Evolutionary conservation across 1,140 invertebrate genomes (phyloP), one percentile per base, ranked within the genome.

Genomic region (Eurosta solidaginis): DNA sequence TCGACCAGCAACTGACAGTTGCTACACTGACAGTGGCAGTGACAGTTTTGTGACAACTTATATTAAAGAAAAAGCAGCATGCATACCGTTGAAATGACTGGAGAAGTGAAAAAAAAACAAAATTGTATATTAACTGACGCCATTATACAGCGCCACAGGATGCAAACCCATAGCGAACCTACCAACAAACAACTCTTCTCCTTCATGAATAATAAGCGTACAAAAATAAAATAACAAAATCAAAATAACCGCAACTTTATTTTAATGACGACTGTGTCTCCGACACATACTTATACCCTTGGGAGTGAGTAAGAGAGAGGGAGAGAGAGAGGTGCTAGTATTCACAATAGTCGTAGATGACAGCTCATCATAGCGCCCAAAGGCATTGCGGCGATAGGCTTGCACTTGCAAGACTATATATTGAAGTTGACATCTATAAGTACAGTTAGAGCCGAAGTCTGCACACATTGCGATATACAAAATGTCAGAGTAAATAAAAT

Each of bases 1-100:
- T 0, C 33, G 59, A 12, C 1, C 33, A 40, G 6, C 59, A n/a
- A 20, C 27, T 68, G 17, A 40, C 59, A 20, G 7, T 68, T 68
- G 33, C 27, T 29, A 29, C 59, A 40, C 17, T 68, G 27, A 68
- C 59, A 40, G 59, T 36, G 33, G 59, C 59, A 40, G 59, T 68
- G 59, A 68, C 59, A 68, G 59, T 68, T 68, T 63, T 68, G 59
- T 68, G 59, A 68, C 59, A 68, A 68, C 59, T 68, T 68, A 40
- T 20, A 68, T 68, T 68, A 40, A 68, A 68, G n/a, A n/a, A 68
- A 68, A 29, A 68, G 33, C 45, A 17, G 6, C 59, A 29, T 3
- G 29, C 29, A 25, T 22, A 14, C 7, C n/a, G 33, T 40, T n/a
- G n/a, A n/a, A 17, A n/a, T 7, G 59, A n/a, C 33, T 20, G 17